phyloP scores from a whole-genome alignment of 1,140 invertebrate genomes.

The Orussus abietinus region DNA sequence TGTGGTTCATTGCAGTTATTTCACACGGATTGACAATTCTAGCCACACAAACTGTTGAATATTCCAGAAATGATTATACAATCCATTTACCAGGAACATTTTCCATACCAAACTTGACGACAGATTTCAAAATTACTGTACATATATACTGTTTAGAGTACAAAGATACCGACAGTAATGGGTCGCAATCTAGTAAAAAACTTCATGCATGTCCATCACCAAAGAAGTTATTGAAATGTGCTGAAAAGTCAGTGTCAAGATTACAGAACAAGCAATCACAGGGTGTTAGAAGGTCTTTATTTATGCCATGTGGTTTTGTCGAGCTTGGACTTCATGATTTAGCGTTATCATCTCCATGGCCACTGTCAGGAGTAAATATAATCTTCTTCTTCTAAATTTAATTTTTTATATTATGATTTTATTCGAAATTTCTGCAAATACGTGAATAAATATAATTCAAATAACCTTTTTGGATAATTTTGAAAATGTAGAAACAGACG shows the following conservation, averaged over 20 bases:
- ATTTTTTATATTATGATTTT: slow-evolving; percentile 8
- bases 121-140: slow-evolving; percentile 37
- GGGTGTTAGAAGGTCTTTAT: slow-evolving; percentile 13
- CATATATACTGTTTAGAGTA: slow-evolving; percentile 31
- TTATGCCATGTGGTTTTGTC: slow-evolving; percentile 25
- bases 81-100: slow-evolving; percentile 31
- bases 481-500: too few relatives aligned
- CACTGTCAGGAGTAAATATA: slow-evolving; percentile 24
- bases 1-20: slow-evolving; percentile 37
- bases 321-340: slow-evolving; percentile 27
- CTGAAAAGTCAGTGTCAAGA: slow-evolving; percentile 13
- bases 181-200: slow-evolving; percentile 8
- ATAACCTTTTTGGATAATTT: neutral
- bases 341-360: slow-evolving; percentile 27
- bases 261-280: slow-evolving; percentile 10
- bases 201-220: slow-evolving; percentile 31
- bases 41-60: slow-evolving; percentile 31
- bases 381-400: neutral
- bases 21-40: slow-evolving; percentile 31
- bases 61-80: slow-evolving; percentile 16
- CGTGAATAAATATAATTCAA: neutral
- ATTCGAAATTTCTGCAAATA: too few relatives aligned
- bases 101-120: slow-evolving; percentile 26
- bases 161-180: neutral
- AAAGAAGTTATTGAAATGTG: slow-evolving; percentile 26